A percentile compares a stretch with the other conserved stretches of the same genome.
Evolutionary conservation across 2,797 vertebrate species (phyloP).

Genomic region (Podarcis lilfordi): DNA sequence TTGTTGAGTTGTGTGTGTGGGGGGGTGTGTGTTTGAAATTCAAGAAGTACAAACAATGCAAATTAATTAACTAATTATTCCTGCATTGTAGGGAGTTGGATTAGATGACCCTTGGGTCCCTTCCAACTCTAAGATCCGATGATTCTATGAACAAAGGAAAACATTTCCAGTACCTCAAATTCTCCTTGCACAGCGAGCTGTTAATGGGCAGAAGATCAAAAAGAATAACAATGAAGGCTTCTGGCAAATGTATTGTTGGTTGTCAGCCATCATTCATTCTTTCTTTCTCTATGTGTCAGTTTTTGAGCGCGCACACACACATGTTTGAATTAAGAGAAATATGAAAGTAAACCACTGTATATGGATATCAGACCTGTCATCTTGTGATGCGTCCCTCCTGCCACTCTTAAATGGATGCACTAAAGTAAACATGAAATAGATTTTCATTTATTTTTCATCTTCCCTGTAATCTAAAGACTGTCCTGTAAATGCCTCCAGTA

Average conservation of each 20-base stretch:
- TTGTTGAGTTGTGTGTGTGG: neutral
- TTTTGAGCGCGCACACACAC: slow-evolving; percentile 1
- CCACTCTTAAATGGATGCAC: slow-evolving; percentile 75
- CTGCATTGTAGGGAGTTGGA: too few relatives aligned
- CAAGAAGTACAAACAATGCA: too few relatives aligned
- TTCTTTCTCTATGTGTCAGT: neutral
- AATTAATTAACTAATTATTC: too few relatives aligned
- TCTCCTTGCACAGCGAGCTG: neutral
- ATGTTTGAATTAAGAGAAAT: slow-evolving; percentile 61
- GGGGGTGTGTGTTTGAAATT: neutral
- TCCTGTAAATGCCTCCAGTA: slow-evolving; percentile 78
- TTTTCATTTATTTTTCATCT: slow-evolving; percentile 82
- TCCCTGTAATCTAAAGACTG: slow-evolving; percentile 75
- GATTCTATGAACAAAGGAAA: neutral
- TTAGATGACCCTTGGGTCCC: too few relatives aligned
- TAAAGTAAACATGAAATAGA: slow-evolving; percentile 77
- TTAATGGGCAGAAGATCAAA: neutral
- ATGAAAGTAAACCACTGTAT: slow-evolving; percentile 57
- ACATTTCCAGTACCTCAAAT: neutral
- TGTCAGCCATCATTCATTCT: neutral
- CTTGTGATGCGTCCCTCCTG: slow-evolving; percentile 58
- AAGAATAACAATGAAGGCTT: neutral
- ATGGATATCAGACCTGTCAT: slow-evolving; percentile 68
- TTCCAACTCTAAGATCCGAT: too few relatives aligned
- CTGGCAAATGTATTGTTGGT: neutral